Base-by-base conservation (phyloP, 2,888 invertebrate species). In the Podotricha telesiphe region DNA sequence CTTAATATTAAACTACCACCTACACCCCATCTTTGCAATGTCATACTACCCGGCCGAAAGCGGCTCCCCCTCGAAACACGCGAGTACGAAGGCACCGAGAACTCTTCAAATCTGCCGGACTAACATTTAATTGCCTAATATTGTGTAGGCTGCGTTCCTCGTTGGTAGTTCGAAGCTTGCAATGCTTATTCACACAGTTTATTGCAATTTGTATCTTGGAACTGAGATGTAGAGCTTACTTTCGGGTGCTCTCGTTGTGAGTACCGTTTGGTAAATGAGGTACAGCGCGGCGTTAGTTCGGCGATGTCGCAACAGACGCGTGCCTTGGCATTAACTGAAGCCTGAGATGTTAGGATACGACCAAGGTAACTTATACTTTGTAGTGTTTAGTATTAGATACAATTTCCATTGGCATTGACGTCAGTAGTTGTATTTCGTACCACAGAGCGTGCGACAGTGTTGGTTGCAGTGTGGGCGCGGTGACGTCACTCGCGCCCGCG, bases 271-370 rank as follows among this genome's bases (percentile, higher is more conserved):
- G 74, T 84, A 85, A 83, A 84, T 81, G 79, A 78, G 80, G 80
- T 80, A 79, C 78, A 69, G 70, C 75, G 74, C 79, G 68, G 72
- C 75, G 74, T 75, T 74, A 75, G 73, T 71, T 73, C 70, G 63
- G 73, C 73, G 77, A 75, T 91, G 89, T 88, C 81, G 90, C 86
- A 91, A 90, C 83, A 75, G 88, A 85, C 89, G 88, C 89, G 89
- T 89, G 89, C 86, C 86, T 80, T 73, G 77, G 72, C 79, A 75
- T 79, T 81, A 80, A 74, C 74, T 77, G 75, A 76, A 75, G 73
- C 72, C 42, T 68, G 64, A 59, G 17, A 51, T 66, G 72, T 22
- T 34, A 65, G 17, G 65, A 20, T 22, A 56, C 42, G 70, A 66
- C 6, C 48, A 68, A 74, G 77, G 73, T 66, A 85, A 78, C 78